Percentiles rank a stretch among this genome's conserved stretches.
Conservation (phyloP, 2,888 invertebrate genomes). For the Caenorhabditis panamensis region DNA sequence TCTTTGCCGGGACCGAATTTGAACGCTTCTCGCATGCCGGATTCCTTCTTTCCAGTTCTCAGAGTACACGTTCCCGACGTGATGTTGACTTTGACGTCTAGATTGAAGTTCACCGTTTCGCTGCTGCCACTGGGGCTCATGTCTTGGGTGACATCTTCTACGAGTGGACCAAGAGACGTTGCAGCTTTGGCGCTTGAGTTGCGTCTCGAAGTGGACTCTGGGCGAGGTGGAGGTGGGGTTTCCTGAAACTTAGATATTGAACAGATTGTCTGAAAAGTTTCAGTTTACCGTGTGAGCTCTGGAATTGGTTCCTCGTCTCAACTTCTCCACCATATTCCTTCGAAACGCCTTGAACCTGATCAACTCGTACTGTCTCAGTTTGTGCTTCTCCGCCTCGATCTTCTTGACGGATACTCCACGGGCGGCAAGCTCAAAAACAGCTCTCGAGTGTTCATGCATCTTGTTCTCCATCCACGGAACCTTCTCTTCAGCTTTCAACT, state of each 20-base stretch:
- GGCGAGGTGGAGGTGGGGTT: constrained; percentile 11
- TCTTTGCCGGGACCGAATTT: no score
- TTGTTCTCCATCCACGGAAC: constrained; percentile 79
- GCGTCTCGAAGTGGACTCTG: constrained; percentile 20
- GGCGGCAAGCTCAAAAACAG: constrained; percentile 91
- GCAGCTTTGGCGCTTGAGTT: constrained; percentile 14
- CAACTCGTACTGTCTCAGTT: constrained; percentile 93
- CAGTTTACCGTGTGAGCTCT: constrained; percentile 5
- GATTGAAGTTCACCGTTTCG: constrained; percentile 79
- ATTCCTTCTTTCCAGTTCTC: constrained; percentile 69
- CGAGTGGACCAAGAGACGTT: not conserved
- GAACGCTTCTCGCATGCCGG: no score
- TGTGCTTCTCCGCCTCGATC: constrained; percentile 92
- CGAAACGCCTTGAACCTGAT: constrained; percentile 86
- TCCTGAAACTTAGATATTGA: not conserved
- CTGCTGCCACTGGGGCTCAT: constrained; percentile 13
- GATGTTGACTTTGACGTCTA: constrained; percentile 78
- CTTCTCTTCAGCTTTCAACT: constrained; percentile 63
- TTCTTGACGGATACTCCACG: constrained; percentile 92
- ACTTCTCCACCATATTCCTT: constrained; percentile 57
- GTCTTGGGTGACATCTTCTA: constrained; percentile 19
- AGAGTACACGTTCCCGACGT: constrained; percentile 77
- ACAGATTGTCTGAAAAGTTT: not conserved
- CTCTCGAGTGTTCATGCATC: constrained; percentile 97
- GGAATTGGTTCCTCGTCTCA: constrained; percentile 20